Evolutionary conservation across 2,797 vertebrate species (phyloP), one percentile per base, ranked within the genome.

Genomic region (Centroberyx gerrardi): DNA sequence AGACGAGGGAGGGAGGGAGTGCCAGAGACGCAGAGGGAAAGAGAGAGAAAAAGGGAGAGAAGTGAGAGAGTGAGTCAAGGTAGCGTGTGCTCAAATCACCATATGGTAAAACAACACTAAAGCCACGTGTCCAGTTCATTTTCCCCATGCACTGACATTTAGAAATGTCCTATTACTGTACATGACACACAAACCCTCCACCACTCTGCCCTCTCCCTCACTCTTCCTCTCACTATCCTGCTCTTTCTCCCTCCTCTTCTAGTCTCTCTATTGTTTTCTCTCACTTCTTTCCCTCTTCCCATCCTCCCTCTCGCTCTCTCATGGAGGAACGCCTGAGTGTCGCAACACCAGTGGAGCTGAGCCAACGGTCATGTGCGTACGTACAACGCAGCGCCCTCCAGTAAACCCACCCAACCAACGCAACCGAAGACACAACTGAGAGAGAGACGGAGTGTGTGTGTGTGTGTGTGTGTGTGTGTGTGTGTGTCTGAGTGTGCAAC

Each of bases 261-360:
- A 8, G 2, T 53, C 51, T 48, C 6, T n/a, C 3, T 44, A 44
- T 14, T 14, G 18, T 7, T 28, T 22, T 63, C 44, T 49, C 27
- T 29, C 38, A 6, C 27, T 49, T 44, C 13, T 8, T 27, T 17
- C 15, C n/a, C 40, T 48, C 62, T 31, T 28, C n/a, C 46, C 36
- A 29, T 31, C 7, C 48, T 12, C 12, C 8, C 17, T 28, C 38
- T 71, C n/a, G 44, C 27, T 49, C 18, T 33, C 22, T 28, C 0
- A 5, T 36, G 40, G 10, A 61, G 33, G 42, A 49, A 52, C 68
- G 15, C 8, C 27, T 48, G n/a, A 40, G 28, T 73, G 56, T 71
- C 1, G 22, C 70, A 82, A 62, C 68, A 64, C 18, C 62, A 4
- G 9, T 66, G 55, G 67, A 78, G 29, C 13, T 49, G 9, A 40